Conservation (phyloP, 2,113 vertebrate species). For the Piaya cayana region DNA sequence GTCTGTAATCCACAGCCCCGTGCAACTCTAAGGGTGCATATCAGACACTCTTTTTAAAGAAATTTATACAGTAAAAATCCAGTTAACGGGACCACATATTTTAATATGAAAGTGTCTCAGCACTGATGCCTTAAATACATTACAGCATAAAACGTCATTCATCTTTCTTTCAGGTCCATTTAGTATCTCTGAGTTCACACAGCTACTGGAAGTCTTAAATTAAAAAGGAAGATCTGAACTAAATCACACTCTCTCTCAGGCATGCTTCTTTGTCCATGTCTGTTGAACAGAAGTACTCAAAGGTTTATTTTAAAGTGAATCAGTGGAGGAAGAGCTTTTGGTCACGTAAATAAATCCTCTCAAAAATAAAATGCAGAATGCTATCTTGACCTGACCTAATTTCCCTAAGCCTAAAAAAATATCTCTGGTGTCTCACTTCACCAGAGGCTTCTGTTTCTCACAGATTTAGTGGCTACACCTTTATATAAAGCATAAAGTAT, state of each 20-base stretch:
- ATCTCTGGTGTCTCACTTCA: neutral
- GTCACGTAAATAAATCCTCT: neutral
- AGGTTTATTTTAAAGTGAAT: neutral
- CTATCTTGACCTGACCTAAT: neutral
- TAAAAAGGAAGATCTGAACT: neutral
- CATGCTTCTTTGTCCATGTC: neutral
- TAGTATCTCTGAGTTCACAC: neutral
- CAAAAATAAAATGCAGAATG: neutral
- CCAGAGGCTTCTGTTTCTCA: neutral
- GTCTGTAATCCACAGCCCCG: neutral
- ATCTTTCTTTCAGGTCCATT: neutral
- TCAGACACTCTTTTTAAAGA: neutral
- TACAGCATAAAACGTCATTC: neutral
- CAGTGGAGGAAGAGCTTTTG: neutral
- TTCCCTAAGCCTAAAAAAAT: neutral
- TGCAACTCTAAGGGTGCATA: rapidly evolving
- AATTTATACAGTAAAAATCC: neutral
- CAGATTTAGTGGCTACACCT: neutral
- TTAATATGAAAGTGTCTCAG: neutral
- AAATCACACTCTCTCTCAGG: neutral
- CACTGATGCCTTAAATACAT: neutral
- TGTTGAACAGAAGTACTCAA: neutral
- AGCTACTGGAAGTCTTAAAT: neutral
- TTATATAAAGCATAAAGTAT: neutral
- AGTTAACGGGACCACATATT: neutral